Evolutionary conservation across 2,888 invertebrate genomes (phyloP).

Genomic region (Ochropleura plecta): DNA sequence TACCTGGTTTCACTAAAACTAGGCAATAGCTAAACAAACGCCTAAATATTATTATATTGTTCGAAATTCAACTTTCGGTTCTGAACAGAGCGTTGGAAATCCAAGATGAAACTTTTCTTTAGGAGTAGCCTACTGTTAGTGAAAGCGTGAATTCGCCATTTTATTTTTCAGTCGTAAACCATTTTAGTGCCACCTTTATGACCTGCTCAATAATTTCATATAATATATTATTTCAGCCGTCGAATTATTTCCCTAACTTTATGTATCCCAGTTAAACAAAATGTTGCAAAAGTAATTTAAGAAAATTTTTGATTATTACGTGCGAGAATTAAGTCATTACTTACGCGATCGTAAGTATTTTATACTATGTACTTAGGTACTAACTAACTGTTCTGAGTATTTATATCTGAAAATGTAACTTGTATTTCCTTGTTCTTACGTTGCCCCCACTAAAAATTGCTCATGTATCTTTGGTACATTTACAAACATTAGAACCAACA

Average conservation of each 20-base stretch:
- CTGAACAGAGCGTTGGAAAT: background rate
- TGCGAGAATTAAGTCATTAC: slow-evolving; percentile 18
- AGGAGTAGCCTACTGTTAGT: background rate
- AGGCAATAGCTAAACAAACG: background rate
- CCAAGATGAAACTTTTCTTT: background rate
- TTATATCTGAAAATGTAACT: background rate
- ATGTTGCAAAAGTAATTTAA: slow-evolving; percentile 29
- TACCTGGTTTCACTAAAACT: background rate
- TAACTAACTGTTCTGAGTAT: background rate
- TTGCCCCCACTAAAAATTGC: no score
- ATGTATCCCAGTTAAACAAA: slow-evolving; percentile 34
- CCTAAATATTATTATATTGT: background rate
- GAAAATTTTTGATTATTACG: slow-evolving; percentile 36
- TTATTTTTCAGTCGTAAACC: slow-evolving; percentile 66
- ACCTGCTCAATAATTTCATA: slow-evolving; percentile 66
- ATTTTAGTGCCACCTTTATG: slow-evolving; percentile 62
- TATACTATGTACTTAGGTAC: background rate
- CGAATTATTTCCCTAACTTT: slow-evolving; percentile 44
- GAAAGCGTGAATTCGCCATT: slow-evolving; percentile 41
- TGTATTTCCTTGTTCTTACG: no score
- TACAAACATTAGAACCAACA: no score
- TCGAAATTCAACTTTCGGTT: background rate
- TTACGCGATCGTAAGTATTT: slow-evolving; percentile 5
- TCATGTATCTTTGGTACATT: no score
- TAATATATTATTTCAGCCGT: slow-evolving; percentile 54